These are phyloP conservation scores for Panulirus ornatus DNA, from an alignment of 1,140 invertebrate genomes.

Conservation along the genomic window DNA sequence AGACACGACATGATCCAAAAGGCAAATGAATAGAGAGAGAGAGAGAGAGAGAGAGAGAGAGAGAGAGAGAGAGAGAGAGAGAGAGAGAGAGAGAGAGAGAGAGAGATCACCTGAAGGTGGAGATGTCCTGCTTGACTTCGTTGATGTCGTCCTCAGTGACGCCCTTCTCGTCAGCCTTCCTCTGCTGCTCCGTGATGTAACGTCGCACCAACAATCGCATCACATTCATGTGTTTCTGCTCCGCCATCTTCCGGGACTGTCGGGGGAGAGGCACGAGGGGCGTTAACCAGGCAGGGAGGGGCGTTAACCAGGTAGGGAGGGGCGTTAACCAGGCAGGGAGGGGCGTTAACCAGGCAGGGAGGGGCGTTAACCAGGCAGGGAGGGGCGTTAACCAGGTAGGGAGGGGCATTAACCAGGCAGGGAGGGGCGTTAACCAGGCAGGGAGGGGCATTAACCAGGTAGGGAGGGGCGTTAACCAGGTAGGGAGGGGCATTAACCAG, in stretches of 20 bases:
- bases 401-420: no score
- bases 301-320: no score
- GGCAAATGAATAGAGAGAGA: not conserved
- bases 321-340: no score
- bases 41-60: not conserved
- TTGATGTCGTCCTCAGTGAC: conserved; percentile 97
- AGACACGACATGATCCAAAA: not conserved
- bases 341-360: no score
- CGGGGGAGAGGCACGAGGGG: no score
- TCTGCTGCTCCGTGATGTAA: conserved; percentile 90
- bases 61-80: not conserved
- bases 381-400: no score
- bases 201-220: conserved; percentile 89
- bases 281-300: no score
- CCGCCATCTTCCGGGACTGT: conserved; percentile 60
- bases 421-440: no score
- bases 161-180: conserved; percentile 88
- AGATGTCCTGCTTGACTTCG: conserved; percentile 97
- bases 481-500: no score
- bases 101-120: conserved; percentile 82
- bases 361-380: no score
- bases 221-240: conserved; percentile 80
- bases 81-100: not conserved
- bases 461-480: no score
- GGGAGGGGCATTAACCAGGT: no score